A percentile compares a stretch with the other conserved stretches of the same genome.
Evolutionary conservation across 2,797 vertebrate genomes (phyloP).

Genomic region (Perdix hodgsoniae): DNA sequence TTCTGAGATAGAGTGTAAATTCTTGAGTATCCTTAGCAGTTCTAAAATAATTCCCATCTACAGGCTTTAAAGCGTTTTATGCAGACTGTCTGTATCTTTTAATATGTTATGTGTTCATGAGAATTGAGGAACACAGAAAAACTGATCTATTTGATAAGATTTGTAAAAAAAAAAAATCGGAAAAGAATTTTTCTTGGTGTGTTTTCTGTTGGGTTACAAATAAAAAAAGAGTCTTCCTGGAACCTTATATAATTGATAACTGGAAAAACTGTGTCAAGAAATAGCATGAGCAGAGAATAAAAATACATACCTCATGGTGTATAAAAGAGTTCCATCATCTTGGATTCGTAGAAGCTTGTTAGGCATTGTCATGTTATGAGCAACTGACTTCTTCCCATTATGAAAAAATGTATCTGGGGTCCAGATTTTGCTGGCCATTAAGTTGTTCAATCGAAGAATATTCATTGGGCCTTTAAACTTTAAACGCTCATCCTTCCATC

Average conservation of each 20-base stretch:
- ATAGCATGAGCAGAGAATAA: neutral
- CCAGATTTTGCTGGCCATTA: conserved; percentile 99
- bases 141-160: neutral
- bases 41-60: neutral
- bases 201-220: neutral
- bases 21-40: neutral
- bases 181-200: neutral
- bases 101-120: neutral
- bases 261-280: neutral
- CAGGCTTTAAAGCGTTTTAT: neutral
- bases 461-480: conserved; percentile 98
- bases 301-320: conserved; percentile 92
- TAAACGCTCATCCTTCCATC: conserved; percentile 96
- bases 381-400: conserved; percentile 98
- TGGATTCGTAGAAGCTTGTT: conserved; percentile 96
- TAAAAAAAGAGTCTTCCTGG: neutral
- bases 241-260: neutral
- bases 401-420: conserved; percentile 99
- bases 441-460: conserved; percentile 95
- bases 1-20: neutral
- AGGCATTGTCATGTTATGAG: conserved; percentile 99
- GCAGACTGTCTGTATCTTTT: neutral
- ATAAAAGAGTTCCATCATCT: conserved; percentile 94
- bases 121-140: neutral
- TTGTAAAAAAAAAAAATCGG: neutral